These are phyloP conservation scores for Pemphredon lugubris DNA, from an alignment of 2,888 invertebrate genomes.

Conservation along the genomic window DNA sequence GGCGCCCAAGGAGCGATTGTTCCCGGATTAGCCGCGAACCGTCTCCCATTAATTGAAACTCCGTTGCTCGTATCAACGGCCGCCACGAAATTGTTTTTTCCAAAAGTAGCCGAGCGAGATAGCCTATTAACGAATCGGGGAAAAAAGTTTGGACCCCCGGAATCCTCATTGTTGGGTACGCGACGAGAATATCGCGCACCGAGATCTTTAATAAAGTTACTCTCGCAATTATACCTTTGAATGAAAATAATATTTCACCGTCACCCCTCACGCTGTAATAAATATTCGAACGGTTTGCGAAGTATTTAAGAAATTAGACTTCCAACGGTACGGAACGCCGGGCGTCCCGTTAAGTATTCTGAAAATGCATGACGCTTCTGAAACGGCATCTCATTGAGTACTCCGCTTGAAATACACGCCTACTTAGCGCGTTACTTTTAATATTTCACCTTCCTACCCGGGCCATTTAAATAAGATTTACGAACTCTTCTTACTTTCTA, in stretches of 20 bases:
- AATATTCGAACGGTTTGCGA: no score
- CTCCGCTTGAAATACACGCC: neutral
- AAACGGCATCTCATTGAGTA: no score
- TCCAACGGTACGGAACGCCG: no score
- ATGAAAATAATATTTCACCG: neutral
- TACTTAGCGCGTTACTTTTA: slow-evolving; percentile 37
- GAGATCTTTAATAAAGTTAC: no score
- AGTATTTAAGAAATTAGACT: no score
- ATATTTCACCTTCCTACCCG: slow-evolving; percentile 20
- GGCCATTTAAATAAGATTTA: slow-evolving; percentile 42
- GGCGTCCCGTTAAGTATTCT: no score
- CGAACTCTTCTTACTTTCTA: slow-evolving; percentile 52
- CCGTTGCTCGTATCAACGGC: slow-evolving; percentile 16
- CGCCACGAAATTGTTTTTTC: slow-evolving; percentile 14
- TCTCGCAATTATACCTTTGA: slow-evolving; percentile 1
- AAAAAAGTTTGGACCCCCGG: no score
- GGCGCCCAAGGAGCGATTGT: slow-evolving; percentile 76
- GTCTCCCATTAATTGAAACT: slow-evolving; percentile 75
- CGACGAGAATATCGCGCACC: no score
- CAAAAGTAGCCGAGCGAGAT: slow-evolving; percentile 35
- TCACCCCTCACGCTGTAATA: neutral
- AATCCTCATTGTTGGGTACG: no score
- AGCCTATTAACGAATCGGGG: no score
- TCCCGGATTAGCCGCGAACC: slow-evolving; percentile 75
- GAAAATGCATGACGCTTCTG: no score